Evolutionary conservation across 92 coral and sea anemone species (phyloP), one percentile per base, ranked within the genome.

Genomic region (Heliopora coerulea): DNA sequence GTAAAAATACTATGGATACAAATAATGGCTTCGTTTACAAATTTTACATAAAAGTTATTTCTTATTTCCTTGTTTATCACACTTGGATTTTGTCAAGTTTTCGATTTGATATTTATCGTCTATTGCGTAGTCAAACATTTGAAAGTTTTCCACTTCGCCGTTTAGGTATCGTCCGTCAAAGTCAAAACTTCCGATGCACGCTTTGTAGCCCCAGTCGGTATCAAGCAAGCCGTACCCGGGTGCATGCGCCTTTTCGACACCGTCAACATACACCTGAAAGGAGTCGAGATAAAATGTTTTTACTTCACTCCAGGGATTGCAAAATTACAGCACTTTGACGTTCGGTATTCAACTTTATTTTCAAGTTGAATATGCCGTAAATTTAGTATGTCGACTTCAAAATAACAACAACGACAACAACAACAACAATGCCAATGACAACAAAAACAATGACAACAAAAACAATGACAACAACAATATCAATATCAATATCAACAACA

Each of bases 201-300:
- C 99, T 79, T 91, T 90, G 83, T 95, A 90, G 12, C 99, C 99
- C 99, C 99, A 95, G 74, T 90, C 79, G 39, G 86, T 84, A 67
- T 95, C 99, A n/a, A 95, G 82, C 15, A 74, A 17, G 24, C 99
- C 99, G 44, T 62, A 50, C 3, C 99, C 99, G 14, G 79, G 61
- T 2, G 88, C 61, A 19, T 81, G 67, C 0, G 83, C 95, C 26
- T 68, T 81, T 13, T 83, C 65, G 61, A 68, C 85, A 21, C 96
- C 95, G 56, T 95, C 96, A 9, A 95, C 82, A 67, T 85, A 95
- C 0, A 95, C 95, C 98, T 93, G 70, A 3, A 54, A 78, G 23
- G 17, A 54, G 25, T 31, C 24, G 52, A 10, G 63, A n/a, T n/a
- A n/a, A n/a, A n/a, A n/a, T n/a, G n/a, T n/a, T n/a, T n/a, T n/a